Conservation (phyloP, 2,797 vertebrate genomes). For the Dermochelys coriacea region DNA sequence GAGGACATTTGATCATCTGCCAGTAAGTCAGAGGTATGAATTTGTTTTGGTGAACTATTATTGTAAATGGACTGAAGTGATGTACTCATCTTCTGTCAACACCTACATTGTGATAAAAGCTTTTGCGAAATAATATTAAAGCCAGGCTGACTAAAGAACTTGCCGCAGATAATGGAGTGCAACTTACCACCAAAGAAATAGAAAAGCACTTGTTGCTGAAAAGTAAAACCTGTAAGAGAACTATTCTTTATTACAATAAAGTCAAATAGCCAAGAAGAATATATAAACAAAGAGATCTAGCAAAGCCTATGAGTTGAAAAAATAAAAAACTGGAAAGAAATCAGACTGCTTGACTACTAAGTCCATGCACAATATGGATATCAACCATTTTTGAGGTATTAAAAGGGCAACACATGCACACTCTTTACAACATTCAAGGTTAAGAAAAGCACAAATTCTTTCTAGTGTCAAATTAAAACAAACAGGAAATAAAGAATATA, state of each 20-base stretch:
- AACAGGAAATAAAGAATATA: not conserved
- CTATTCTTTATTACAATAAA: not conserved
- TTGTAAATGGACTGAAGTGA: not conserved
- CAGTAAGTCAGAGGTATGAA: not conserved
- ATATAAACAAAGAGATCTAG: not conserved
- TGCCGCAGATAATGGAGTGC: not conserved
- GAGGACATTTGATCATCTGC: not conserved
- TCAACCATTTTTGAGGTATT: not conserved
- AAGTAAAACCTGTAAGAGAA: not conserved
- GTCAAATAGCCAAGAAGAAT: not conserved
- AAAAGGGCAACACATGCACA: not conserved
- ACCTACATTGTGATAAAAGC: not conserved
- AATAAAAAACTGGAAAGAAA: not conserved
- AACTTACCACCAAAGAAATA: not conserved
- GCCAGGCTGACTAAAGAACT: not conserved
- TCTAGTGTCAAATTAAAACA: not conserved
- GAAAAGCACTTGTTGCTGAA: rapidly evolving
- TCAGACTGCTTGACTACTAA: not conserved
- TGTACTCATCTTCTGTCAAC: not conserved
- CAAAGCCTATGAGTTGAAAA: not conserved
- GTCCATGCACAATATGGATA: not conserved
- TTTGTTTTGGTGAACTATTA: not conserved
- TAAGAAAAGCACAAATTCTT: not conserved
- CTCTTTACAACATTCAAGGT: not conserved
- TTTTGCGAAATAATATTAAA: not conserved